Conservation (phyloP, 1,140 invertebrate genomes). For the Brachionus calyciflorus region DNA sequence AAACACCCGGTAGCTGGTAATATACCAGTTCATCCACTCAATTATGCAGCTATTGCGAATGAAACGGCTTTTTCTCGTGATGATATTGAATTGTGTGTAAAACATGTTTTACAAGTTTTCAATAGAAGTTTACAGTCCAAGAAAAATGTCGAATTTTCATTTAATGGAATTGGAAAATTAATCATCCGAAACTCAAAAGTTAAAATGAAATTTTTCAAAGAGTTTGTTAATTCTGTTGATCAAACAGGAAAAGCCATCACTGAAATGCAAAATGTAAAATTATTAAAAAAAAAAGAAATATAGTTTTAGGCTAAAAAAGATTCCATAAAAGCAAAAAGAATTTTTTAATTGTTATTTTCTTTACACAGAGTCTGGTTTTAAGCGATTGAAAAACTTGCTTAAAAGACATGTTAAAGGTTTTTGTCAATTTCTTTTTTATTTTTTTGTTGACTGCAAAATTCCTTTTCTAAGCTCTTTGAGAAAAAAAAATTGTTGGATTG, state of each 20-base stretch:
- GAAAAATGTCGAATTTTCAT: conserved; percentile 58
- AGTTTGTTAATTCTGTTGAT: conserved; percentile 59
- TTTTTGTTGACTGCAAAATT: too few species aligned
- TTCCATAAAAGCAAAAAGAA: too few species aligned
- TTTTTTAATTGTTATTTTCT: too few species aligned
- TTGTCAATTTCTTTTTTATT: too few species aligned
- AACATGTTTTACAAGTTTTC: conserved; percentile 56
- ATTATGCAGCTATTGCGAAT: conserved; percentile 56
- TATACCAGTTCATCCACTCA: conserved; percentile 57
- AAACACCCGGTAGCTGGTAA: conserved; percentile 57
- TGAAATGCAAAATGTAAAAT: conserved; percentile 58
- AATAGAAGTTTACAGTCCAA: conserved; percentile 52
- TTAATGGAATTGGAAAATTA: conserved; percentile 57
- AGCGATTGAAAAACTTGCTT: too few species aligned
- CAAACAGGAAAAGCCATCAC: conserved; percentile 55
- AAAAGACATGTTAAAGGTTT: too few species aligned
- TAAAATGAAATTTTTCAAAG: conserved; percentile 61
- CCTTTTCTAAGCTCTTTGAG: too few species aligned
- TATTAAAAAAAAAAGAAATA: not conserved
- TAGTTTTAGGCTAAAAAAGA: not conserved
- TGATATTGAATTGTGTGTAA: conserved; percentile 57
- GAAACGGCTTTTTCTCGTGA: conserved; percentile 59
- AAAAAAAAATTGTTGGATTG: too few species aligned
- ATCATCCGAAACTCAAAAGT: conserved; percentile 55
- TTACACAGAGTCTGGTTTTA: too few species aligned